Percentiles rank a stretch among this genome's conserved stretches.
Evolutionary conservation across 2,113 vertebrate genomes (phyloP).

Genomic region (Rutilus rutilus): DNA sequence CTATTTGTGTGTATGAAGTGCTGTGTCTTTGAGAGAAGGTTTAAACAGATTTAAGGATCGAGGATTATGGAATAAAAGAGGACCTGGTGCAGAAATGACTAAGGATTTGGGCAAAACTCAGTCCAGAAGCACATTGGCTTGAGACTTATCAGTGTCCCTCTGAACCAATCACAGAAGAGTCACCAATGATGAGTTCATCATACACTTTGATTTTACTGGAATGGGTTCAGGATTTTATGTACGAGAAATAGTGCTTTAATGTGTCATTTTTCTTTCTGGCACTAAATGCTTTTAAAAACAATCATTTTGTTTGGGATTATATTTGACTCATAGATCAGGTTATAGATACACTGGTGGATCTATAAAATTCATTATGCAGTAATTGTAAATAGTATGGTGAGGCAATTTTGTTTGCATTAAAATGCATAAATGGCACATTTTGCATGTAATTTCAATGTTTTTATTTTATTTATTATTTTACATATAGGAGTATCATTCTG

Average conservation of each 20-base stretch:
- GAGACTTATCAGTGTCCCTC: conserved; percentile 26
- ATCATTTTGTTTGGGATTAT: background rate
- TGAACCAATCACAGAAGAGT: conserved; percentile 44
- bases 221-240: background rate
- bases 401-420: background rate
- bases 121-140: conserved; percentile 45
- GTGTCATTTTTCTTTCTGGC: background rate
- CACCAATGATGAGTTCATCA: conserved; percentile 35
- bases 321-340: background rate
- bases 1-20: background rate
- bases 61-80: conserved; percentile 49
- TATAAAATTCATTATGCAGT: background rate
- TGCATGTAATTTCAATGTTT: no score
- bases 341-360: background rate
- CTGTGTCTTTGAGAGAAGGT: background rate
- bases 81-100: conserved; percentile 33
- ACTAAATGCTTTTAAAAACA: background rate
- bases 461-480: background rate
- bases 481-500: background rate
- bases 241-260: background rate
- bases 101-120: conserved; percentile 42
- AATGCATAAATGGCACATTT: background rate
- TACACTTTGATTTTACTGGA: conserved; percentile 32
- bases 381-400: background rate
- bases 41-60: conserved; percentile 30